Evolutionary conservation across 2,113 vertebrate species (phyloP).

Genomic region (Rhipidura dahli): DNA sequence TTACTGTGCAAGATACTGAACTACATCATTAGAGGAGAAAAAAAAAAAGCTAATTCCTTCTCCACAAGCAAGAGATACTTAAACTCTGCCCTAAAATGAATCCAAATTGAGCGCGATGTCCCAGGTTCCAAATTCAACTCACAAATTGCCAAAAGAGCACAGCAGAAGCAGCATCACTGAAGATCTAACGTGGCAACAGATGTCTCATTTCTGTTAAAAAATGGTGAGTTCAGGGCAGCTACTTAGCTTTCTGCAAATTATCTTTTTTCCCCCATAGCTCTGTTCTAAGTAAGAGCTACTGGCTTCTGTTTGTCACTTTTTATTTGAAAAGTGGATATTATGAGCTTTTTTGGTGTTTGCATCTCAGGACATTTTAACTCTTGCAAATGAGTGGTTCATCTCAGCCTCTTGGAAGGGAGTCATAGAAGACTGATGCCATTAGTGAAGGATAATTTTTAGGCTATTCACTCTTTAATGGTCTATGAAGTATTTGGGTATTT

Average conservation of each 20-base stretch:
- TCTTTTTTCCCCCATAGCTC: background rate
- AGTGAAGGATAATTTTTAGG: background rate
- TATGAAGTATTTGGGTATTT: background rate
- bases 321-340: background rate
- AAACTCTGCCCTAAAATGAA: background rate
- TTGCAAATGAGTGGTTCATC: background rate
- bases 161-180: background rate
- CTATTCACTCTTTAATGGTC: background rate
- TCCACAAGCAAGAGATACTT: background rate
- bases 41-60: background rate
- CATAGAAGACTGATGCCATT: background rate
- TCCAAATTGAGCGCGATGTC: background rate
- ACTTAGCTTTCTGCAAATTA: background rate
- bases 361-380: background rate
- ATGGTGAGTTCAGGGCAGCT: background rate
- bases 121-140: background rate
- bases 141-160: background rate
- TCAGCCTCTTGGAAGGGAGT: background rate
- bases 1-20: background rate
- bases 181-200: background rate
- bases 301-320: background rate
- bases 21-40: accelerated
- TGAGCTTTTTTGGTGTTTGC: background rate
- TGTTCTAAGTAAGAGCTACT: background rate
- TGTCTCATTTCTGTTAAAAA: background rate